Evolutionary conservation across 2,888 invertebrate species (phyloP).

Genomic region (Hirtodrosophila cameraria): DNA sequence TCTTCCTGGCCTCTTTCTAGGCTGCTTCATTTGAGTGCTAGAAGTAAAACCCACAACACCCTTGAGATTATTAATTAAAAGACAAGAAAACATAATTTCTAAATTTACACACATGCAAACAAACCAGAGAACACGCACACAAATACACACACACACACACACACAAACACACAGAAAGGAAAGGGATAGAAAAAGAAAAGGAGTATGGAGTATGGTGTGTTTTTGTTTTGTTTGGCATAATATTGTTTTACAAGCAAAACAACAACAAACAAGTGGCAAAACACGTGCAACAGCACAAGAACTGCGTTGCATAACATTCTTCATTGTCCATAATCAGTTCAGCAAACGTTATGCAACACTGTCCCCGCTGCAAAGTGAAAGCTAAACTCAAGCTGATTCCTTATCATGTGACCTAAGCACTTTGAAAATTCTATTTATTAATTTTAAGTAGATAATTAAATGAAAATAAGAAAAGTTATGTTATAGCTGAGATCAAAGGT

Average conservation of each 20-base stretch:
- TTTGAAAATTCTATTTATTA: no score
- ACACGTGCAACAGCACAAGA: conserved; percentile 1
- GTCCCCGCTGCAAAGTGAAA: no score
- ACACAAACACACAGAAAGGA: background rate
- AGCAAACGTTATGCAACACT: conserved; percentile 22
- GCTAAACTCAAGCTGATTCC: no score
- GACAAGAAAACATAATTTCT: conserved; percentile 80
- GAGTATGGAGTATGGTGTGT: background rate
- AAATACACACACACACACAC: conserved; percentile 11
- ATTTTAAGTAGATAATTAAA: no score
- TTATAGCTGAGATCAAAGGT: no score
- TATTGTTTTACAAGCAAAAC: conserved; percentile 17
- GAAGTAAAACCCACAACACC: conserved; percentile 49
- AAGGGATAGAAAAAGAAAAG: background rate
- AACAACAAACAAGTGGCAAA: conserved; percentile 6
- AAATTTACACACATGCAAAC: conserved; percentile 62
- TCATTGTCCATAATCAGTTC: background rate
- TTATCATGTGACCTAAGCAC: no score
- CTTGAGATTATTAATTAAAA: conserved; percentile 79
- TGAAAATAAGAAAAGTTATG: no score
- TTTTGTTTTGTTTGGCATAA: conserved; percentile 8
- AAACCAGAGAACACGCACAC: conserved; percentile 1
- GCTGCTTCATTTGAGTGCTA: conserved; percentile 1
- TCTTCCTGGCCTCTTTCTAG: background rate
- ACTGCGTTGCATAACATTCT: conserved; percentile 16